phyloP scores from a whole-genome alignment of 1,140 invertebrate species.

The Macrocentrus cingulum region DNA sequence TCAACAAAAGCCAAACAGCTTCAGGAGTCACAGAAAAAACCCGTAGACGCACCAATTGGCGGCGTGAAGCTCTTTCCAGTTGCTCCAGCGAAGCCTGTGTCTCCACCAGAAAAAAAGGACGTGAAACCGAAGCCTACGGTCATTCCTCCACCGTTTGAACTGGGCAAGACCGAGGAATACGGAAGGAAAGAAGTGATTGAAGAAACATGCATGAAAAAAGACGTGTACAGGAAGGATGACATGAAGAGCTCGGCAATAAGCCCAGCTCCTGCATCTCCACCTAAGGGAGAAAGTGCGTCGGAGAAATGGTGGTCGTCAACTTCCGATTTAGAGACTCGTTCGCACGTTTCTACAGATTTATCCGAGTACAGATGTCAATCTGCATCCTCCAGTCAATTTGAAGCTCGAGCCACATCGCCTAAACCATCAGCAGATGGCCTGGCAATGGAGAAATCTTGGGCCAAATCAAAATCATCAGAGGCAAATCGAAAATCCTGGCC shows the following conservation, averaged over 20 bases:
- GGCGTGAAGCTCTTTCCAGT: conserved; percentile 66
- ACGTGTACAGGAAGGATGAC: conserved; percentile 33
- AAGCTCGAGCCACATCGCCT: conserved; percentile 43
- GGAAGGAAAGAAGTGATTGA: conserved; percentile 31
- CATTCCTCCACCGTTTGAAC: conserved; percentile 49
- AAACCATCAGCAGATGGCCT: conserved; percentile 64
- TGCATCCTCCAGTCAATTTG: conserved; percentile 35
- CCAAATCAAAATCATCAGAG: conserved; percentile 56
- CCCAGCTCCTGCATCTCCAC: conserved; percentile 13
- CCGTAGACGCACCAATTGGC: conserved; percentile 65
- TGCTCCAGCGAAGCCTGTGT: conserved; percentile 37
- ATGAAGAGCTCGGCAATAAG: conserved; percentile 18
- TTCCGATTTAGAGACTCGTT: conserved; percentile 44
- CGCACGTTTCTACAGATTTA: conserved; percentile 42
- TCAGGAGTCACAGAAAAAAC: conserved; percentile 64
- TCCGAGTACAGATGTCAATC: conserved; percentile 43
- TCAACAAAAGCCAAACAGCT: conserved; percentile 64
- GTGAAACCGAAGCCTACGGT: conserved; percentile 28
- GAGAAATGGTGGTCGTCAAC: conserved; percentile 41
- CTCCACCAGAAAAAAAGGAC: conserved; percentile 11
- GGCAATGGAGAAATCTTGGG: conserved; percentile 68
- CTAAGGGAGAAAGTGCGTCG: conserved; percentile 31
- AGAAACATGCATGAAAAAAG: conserved; percentile 36
- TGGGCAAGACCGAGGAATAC: conserved; percentile 25
- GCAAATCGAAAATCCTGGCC: conserved; percentile 61